Conservation (phyloP, 1,140 invertebrate genomes). For the Danaus plexippus region DNA sequence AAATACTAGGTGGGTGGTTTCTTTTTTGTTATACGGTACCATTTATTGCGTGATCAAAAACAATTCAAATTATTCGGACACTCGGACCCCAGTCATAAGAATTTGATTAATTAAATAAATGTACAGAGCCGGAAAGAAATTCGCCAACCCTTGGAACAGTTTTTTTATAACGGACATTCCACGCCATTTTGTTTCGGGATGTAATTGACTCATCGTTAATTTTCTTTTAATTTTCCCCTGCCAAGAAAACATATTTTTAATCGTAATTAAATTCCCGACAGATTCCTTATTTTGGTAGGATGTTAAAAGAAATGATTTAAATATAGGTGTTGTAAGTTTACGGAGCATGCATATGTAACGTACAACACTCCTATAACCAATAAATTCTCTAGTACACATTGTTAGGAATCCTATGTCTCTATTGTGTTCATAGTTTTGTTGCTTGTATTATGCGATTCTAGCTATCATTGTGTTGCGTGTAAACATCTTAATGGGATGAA, state of each 20-base stretch:
- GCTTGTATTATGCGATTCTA: conserved; percentile 50
- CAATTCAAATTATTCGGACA: conserved; percentile 60
- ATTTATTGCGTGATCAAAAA: conserved; percentile 26
- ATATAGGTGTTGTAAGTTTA: conserved; percentile 8
- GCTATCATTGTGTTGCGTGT: conserved; percentile 35
- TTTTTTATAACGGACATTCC: conserved; percentile 61
- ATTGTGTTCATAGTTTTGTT: conserved; percentile 58
- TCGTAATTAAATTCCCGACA: conserved; percentile 7
- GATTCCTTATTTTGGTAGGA: not conserved
- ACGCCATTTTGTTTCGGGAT: conserved; percentile 49
- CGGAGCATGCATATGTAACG: conserved; percentile 13
- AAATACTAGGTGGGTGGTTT: not conserved
- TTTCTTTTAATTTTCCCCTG: conserved; percentile 47
- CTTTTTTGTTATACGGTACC: conserved; percentile 2
- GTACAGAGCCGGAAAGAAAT: conserved; percentile 62
- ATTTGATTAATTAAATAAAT: conserved; percentile 70
- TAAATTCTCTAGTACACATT: conserved; percentile 63
- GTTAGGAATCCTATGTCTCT: conserved; percentile 59
- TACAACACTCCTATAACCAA: conserved; percentile 54
- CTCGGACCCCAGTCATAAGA: conserved; percentile 64
- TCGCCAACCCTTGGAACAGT: conserved; percentile 53
- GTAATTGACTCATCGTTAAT: conserved; percentile 60
- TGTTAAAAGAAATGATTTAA: conserved; percentile 9
- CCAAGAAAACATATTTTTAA: conserved; percentile 28
- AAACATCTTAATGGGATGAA: conserved; percentile 29